Conservation (phyloP, 2,888 invertebrate species). For the Isoperla grammatica region DNA sequence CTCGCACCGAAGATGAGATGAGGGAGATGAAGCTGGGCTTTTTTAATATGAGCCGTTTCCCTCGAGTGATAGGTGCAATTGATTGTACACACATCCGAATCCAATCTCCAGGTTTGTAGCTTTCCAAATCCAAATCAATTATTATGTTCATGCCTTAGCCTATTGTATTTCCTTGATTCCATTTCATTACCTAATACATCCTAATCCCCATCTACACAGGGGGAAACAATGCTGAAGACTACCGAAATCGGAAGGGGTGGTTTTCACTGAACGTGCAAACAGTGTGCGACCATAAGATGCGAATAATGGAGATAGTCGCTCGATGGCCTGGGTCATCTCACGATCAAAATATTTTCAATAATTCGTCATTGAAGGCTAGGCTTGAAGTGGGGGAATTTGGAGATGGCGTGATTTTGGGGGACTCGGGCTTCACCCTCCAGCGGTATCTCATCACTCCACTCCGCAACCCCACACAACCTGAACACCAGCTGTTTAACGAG, state of each 20-base stretch:
- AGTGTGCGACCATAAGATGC: constrained; percentile 9
- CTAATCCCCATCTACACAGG: constrained; percentile 1
- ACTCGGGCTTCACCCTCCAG: constrained; percentile 2
- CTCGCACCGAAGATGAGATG: neutral
- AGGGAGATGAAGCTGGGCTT: neutral
- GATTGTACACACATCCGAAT: constrained; percentile 19
- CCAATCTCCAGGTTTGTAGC: constrained; percentile 13
- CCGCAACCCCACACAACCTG: constrained; percentile 5
- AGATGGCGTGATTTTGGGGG: constrained; percentile 23
- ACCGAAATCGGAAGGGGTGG: constrained; percentile 20
- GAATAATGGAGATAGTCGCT: constrained; percentile 18
- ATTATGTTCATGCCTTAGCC: too few species aligned
- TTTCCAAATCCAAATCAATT: too few species aligned
- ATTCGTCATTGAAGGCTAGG: constrained; percentile 9
- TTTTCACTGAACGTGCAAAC: constrained; percentile 25
- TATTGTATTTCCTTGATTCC: too few species aligned
- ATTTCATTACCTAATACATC: neutral
- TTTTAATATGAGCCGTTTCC: constrained; percentile 15
- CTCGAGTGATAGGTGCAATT: constrained; percentile 18
- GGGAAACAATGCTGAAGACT: constrained; percentile 15
- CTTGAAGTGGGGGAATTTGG: constrained; percentile 19
- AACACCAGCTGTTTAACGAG: constrained; percentile 16
- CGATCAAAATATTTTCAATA: constrained; percentile 21
- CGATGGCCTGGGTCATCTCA: constrained; percentile 21
- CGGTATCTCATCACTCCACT: constrained; percentile 12